Conservation (phyloP, 2,797 vertebrate species). For the Neopelma chrysocephalum region DNA sequence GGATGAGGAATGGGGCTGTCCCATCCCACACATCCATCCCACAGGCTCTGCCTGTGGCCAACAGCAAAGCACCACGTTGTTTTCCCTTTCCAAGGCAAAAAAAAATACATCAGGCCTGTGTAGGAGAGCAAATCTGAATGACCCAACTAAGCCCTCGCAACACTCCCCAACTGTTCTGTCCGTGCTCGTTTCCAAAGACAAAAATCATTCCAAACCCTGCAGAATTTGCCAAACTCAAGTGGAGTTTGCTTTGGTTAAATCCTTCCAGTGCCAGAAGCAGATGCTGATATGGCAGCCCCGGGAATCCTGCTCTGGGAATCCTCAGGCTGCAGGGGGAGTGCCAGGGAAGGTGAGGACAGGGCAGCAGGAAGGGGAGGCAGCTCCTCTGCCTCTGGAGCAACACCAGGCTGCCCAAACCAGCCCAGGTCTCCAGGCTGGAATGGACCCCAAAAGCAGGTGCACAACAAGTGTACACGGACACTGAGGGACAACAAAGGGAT, state of each 20-base stretch:
- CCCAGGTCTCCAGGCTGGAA: not conserved
- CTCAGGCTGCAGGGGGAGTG: not conserved
- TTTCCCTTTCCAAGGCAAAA: not conserved
- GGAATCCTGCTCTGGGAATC: not conserved
- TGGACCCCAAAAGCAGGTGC: not conserved
- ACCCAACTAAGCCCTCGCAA: not conserved
- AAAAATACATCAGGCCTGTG: not conserved
- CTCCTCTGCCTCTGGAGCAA: fast-evolving
- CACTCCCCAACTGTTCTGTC: not conserved
- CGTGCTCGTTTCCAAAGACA: not conserved
- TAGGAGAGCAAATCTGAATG: not conserved
- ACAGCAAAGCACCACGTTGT: no score
- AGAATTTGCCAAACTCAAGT: not conserved
- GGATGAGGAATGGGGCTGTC: fast-evolving
- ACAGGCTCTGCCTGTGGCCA: no score
- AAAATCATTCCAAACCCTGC: not conserved
- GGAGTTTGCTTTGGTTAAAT: not conserved
- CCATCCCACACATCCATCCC: not conserved
- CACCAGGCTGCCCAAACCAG: not conserved
- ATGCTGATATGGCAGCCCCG: not conserved
- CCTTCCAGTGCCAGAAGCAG: not conserved
- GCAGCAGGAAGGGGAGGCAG: not conserved
- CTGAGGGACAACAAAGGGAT: not conserved
- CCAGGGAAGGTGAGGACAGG: not conserved
- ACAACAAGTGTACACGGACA: not conserved